Base-by-base conservation (phyloP, 2,797 vertebrate species). In the Schizopygopsis pylzovi region DNA sequence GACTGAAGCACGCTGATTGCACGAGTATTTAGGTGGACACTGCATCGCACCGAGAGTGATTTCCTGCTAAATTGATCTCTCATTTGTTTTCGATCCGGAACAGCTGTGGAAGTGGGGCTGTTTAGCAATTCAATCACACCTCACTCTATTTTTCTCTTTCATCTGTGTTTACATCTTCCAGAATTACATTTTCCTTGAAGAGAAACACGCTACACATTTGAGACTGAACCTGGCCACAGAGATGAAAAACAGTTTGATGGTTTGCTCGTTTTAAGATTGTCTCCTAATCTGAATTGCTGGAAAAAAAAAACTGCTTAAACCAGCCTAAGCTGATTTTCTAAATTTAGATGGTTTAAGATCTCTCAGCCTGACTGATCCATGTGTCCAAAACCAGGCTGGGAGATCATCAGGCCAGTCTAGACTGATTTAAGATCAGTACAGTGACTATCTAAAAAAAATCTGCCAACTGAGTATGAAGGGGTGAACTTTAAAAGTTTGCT, bases 31-130 rank as follows among this genome's bases (percentile, higher is more conserved):
- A 7, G 91, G 89, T 92, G 92, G 91, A 93, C 92, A 91, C 88
- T 89, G 92, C 88, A 90, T 92, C 78, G 88, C 86, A 91, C 90
- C 52, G 87, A 90, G 28, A 28, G 28, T 28, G 28, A 28, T 28
- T 28, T 94, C 90, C 92, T 89, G 86, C 87, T 92, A 92, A 93
- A 93, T 92, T 93, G 90, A 93, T 89, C 91, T 87, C 91, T 92
- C 90, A 89, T 94, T 93, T 93, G 87, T 90, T 92, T 91, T 86
- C 86, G 81, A 49, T 90, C 72, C n/a, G 84, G 83, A 79, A 75
- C 89, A 90, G 90, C 89, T 91, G 91, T 88, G 16, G n/a, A 85
- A 61, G 85, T 83, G 89, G 91, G 88, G 91, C 33, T 33, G 33
- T 33, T 33, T 33, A 33, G 33, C 33, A 33, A 33, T 33, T 33